Conservation (phyloP, 2,888 invertebrate species). For the Xestia ashworthii region DNA sequence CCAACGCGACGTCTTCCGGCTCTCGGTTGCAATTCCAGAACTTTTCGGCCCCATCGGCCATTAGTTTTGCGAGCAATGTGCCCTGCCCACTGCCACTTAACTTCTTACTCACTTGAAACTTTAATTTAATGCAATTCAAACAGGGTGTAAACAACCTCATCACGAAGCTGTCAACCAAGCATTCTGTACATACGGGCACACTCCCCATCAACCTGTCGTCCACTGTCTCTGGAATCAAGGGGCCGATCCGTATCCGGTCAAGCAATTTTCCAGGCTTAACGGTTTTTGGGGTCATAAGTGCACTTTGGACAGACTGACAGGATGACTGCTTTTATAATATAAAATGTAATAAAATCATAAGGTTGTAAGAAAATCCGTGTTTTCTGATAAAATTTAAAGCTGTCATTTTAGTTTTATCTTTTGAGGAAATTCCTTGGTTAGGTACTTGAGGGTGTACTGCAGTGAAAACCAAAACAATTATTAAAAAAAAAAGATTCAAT, state of each 20-base stretch:
- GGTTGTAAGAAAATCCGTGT: slow-evolving; percentile 4
- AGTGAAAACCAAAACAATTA: not conserved
- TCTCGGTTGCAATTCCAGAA: too few species aligned
- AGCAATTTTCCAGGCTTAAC: too few species aligned
- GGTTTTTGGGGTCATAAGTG: not conserved
- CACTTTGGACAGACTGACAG: not conserved
- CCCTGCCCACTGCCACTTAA: too few species aligned
- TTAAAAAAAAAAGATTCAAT: not conserved
- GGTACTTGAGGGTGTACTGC: not conserved
- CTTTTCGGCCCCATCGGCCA: too few species aligned
- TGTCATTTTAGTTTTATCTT: slow-evolving; percentile 15
- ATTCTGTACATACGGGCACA: too few species aligned
- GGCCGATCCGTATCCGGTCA: not conserved
- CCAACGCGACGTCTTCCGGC: too few species aligned
- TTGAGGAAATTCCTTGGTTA: slow-evolving; percentile 3
- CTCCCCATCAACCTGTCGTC: not conserved
- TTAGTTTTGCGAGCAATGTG: too few species aligned
- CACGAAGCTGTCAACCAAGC: too few species aligned
- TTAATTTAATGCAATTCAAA: too few species aligned
- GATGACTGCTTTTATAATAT: not conserved
- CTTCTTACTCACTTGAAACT: too few species aligned
- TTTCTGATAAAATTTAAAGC: slow-evolving; percentile 9
- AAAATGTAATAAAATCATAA: not conserved
- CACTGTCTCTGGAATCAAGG: not conserved
- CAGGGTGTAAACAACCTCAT: too few species aligned